These are phyloP conservation scores for Paratilapia polleni DNA, from an alignment of 2,113 vertebrate genomes.

Conservation along the genomic window DNA sequence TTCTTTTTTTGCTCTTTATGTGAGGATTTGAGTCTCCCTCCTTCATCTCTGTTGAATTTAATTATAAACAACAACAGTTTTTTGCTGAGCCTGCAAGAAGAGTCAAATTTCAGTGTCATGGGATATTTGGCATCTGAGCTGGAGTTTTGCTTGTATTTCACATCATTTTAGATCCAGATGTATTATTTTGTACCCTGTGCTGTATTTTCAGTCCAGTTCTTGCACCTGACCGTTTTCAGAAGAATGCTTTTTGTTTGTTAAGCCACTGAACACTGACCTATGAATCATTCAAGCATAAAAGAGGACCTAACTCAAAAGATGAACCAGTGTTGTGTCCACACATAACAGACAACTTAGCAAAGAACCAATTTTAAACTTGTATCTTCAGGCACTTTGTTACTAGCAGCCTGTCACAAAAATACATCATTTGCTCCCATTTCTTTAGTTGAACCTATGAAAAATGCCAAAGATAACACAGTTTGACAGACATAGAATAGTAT, in stretches of 20 bases:
- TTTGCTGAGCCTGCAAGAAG: background rate
- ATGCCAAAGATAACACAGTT: background rate
- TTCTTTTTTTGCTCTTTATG: background rate
- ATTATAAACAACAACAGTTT: constrained; percentile 9
- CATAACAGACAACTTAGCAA: background rate
- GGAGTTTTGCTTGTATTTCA: background rate
- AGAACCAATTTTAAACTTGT: background rate
- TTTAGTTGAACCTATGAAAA: background rate
- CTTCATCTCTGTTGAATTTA: constrained; percentile 15
- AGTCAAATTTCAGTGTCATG: background rate
- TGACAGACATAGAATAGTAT: background rate
- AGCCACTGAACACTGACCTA: background rate
- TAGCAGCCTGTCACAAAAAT: background rate
- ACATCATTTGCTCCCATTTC: background rate
- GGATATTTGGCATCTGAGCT: background rate
- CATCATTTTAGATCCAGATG: background rate
- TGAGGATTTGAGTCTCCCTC: background rate
- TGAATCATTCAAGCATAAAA: background rate
- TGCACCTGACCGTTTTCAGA: background rate
- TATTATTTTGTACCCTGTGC: background rate
- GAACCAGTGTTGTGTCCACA: background rate
- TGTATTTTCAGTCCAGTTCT: accelerated
- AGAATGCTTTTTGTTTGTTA: background rate
- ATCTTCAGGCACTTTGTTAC: background rate
- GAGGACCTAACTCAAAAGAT: background rate